Conservation (phyloP, 2,888 invertebrate genomes). For the Carcina quercana region DNA sequence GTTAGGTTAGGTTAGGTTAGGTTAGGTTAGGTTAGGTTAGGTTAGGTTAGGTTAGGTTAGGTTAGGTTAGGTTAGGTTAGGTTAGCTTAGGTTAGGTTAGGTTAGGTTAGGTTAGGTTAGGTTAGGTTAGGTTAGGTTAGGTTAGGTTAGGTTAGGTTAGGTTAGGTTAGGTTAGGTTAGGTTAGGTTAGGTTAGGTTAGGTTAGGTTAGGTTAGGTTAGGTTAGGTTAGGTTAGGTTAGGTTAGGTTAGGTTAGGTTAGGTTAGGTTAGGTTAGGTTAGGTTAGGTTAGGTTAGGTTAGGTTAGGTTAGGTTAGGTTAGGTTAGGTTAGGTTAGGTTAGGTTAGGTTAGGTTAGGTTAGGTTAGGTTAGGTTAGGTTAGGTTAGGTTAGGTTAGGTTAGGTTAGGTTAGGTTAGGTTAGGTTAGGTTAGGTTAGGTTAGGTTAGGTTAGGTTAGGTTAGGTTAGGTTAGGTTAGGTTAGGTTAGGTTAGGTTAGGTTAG, state of each 20-base stretch:
- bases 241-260: constrained; percentile 14
- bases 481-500: constrained; percentile 17
- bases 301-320: no score
- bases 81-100: constrained; percentile 15
- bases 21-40: constrained; percentile 17
- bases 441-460: constrained; percentile 16
- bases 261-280: constrained; percentile 19
- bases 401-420: constrained; percentile 15
- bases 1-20: constrained; percentile 14
- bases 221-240: no score
- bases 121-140: no score
- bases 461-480: constrained; percentile 17
- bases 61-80: constrained; percentile 12
- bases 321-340: constrained; percentile 19
- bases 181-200: constrained; percentile 18
- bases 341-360: constrained; percentile 10
- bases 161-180: constrained; percentile 17
- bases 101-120: constrained; percentile 21
- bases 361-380: constrained; percentile 12
- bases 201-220: constrained; percentile 21
- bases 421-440: constrained; percentile 20
- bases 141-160: constrained; percentile 17
- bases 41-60: constrained; percentile 19
- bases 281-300: constrained; percentile 20
- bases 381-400: constrained; percentile 12